Base-by-base conservation (phyloP, 2,888 invertebrate genomes). In the Machimus atricapillus region DNA sequence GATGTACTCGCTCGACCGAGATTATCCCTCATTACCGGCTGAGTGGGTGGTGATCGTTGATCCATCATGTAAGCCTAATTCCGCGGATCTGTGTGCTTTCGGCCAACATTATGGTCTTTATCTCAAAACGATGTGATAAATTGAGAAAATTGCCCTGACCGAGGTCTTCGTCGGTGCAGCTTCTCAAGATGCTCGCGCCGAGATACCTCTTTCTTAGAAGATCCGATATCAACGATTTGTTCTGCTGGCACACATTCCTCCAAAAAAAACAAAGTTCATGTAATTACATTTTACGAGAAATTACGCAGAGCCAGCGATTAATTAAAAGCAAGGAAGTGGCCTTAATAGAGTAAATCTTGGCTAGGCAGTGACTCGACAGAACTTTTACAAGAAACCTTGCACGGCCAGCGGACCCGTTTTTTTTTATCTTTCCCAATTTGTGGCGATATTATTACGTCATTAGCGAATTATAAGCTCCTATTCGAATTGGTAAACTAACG, bases 191-290 rank as follows among this genome's bases (percentile, higher is more conserved):
- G 23, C 46, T 46, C 23, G 43, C 43, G 79, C 12, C 52, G n/a
- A 19, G 58, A 1, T 79, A 31, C 46, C 37, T 9, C 16, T 34
- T 2, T 34, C 58, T 37, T 2, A 19, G 12, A 23, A 82, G 37
- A 82, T 58, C 58, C 58, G 58, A 58, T 82, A 31, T 52, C 31
- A 7, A 37, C 40, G 37, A 66, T 82, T 82, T 82, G 82, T 82
- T 82, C 82, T 82, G 82, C 58, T 82, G 82, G 34, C 82, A 82
- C 66, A 82, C 58, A 58, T 82, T 82, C 58, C 82, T 34, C n/a
- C 27, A 19, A 14, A 46, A 6, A 46, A 58, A 34, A 82, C 1
- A n/a, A n/a, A n/a, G 34, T 82, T 82, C 56, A 27, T 34, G 34
- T 46, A 56, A 82, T 82, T 82, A 82, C 37, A 82, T 58, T 66